Evolutionary conservation across 2,113 vertebrate genomes (phyloP), one percentile per base, ranked within the genome.

Genomic region (Donacobius atricapilla): DNA sequence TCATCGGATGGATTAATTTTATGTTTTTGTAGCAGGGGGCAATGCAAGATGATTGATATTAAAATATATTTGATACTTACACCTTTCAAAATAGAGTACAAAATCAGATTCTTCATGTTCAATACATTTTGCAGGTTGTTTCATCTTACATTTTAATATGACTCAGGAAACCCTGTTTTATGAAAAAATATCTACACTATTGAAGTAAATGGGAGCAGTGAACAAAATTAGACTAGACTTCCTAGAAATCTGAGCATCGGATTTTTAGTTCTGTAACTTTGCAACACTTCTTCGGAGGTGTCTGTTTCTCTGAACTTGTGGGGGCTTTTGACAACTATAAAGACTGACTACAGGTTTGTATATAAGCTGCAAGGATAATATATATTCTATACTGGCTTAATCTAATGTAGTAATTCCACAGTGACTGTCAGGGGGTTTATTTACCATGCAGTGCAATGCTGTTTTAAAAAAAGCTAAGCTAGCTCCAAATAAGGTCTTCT

Each of bases 321-420:
- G 3, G 1, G 1, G 2, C 27, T 80, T 83, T 77, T 40, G 10
- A 44, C 15, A 14, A 40, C 2, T 57, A 22, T 1, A 4, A 58
- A 50, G 22, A 58, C 35, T 5, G 13, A 33, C 8, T 40, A 12
- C 16, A 64, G 20, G 2, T 45, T 22, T 68, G 13, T 7, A 8
- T 51, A 56, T 39, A 7, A 56, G 16, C 35, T 58, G 8, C 33
- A 63, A 35, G 18, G 54, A 8, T 24, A 60, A 44, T 23, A 44
- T 39, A 6, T 18, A 53, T 13, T 58, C 30, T n/a, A 14, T 37
- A 22, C 4, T 45, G 39, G 3, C 6, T 72, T 33, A 4, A 39
- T 80, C 5, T 57, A 53, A 44, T 37, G 25, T 14, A 37, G 13
- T 21, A 56, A 70, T 64, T 75, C 15, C 25, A 54, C 5, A 37